Conservation (phyloP, 2,113 vertebrate genomes). For the Montifringilla adamsi region DNA sequence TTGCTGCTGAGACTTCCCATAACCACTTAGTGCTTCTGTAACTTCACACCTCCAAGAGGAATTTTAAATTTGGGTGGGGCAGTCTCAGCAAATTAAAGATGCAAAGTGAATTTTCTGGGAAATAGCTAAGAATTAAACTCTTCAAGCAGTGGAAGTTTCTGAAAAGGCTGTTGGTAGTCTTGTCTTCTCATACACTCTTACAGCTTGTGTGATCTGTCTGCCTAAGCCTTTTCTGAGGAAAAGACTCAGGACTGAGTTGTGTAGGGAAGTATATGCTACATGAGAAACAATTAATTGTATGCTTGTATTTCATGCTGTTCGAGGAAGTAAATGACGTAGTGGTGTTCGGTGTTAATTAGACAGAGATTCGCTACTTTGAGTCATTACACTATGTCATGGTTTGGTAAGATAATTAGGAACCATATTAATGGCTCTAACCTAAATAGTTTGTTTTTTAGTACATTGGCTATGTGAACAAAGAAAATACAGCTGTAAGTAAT, state of each 20-base stretch:
- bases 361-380: background rate
- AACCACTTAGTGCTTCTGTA: background rate
- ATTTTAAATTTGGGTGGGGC: background rate
- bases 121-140: background rate
- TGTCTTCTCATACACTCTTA: background rate
- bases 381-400: background rate
- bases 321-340: background rate
- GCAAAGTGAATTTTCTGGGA: background rate
- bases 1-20: background rate
- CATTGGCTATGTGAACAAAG: background rate
- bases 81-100: background rate
- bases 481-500: background rate
- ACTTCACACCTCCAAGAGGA: background rate
- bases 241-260: background rate
- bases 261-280: background rate
- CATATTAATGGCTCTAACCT: background rate
- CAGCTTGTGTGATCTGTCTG: background rate
- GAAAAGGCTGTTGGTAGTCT: background rate
- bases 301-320: background rate
- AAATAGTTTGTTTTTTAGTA: background rate
- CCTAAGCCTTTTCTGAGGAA: background rate
- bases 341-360: background rate
- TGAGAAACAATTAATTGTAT: background rate
- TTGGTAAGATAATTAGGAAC: background rate
- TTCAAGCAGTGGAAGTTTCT: background rate